These are phyloP conservation scores for Equus przewalskii DNA, from an alignment of 2,113 vertebrate species.

Conservation along the genomic window DNA sequence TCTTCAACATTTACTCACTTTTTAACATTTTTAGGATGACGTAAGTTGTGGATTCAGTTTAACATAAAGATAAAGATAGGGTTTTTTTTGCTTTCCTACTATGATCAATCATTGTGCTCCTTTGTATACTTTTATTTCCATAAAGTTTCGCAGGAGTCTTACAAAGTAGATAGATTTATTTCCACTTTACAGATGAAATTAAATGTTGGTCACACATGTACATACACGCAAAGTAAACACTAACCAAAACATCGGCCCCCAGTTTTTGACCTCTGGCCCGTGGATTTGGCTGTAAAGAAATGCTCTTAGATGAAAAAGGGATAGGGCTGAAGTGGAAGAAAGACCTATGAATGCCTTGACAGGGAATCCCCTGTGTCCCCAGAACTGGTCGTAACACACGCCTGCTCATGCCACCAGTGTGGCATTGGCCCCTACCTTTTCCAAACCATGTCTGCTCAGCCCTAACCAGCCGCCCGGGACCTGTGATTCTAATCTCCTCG, in stretches of 20 bases:
- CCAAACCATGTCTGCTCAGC: not conserved
- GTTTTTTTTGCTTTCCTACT: not conserved
- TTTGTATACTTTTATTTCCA: conserved; percentile 7
- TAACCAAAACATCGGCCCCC: not conserved
- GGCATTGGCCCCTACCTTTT: not conserved
- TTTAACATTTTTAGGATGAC: not conserved
- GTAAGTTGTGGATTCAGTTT: conserved; percentile 20
- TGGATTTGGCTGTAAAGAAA: not conserved
- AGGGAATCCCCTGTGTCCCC: not conserved
- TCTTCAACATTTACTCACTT: not conserved
- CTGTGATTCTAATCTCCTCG: not conserved
- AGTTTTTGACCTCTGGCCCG: not conserved
- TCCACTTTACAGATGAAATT: not conserved
- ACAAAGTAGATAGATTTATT: not conserved
- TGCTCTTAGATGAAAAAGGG: not conserved
- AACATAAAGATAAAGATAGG: not conserved
- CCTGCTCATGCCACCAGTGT: accelerated
- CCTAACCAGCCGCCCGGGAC: not conserved
- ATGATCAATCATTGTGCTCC: not conserved
- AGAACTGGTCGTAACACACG: not conserved
- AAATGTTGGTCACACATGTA: not conserved
- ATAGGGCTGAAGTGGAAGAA: not conserved
- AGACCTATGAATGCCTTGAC: not conserved
- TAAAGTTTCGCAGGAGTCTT: not conserved
- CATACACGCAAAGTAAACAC: not conserved